Conservation (phyloP, 37 sponge, comb jelly and placozoan genomes). For the Ephydatia muelleri region DNA sequence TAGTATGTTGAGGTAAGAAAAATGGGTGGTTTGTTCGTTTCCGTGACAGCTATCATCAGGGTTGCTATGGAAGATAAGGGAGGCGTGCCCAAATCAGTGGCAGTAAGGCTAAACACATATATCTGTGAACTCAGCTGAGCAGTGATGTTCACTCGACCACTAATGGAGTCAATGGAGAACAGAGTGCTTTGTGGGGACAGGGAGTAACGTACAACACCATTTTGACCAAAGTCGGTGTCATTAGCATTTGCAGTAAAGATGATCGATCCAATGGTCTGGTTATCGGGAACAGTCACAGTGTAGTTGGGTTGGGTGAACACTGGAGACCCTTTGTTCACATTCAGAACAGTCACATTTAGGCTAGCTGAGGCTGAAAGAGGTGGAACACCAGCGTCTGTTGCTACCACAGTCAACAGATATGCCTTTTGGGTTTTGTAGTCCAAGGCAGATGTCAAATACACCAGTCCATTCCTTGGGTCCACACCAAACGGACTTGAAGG, state of each 20-base stretch:
- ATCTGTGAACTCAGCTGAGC: conserved; percentile 19
- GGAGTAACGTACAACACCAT: conserved; percentile 33
- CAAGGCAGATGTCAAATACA: conserved; percentile 24
- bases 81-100: conserved; percentile 57
- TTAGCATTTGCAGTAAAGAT: conserved; percentile 27
- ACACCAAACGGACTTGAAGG: conserved; percentile 30
- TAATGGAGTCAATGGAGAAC: conserved; percentile 47
- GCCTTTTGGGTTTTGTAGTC: conserved; percentile 39
- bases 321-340: conserved; percentile 82
- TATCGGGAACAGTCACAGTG: conserved; percentile 39
- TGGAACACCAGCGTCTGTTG: conserved; percentile 57
- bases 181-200: conserved; percentile 17
- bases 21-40: conserved; percentile 62
- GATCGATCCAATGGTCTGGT: conserved; percentile 1
- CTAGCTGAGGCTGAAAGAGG: conserved; percentile 27
- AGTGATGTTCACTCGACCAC: conserved; percentile 35
- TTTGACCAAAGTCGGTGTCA: conserved; percentile 49
- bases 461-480: conserved; percentile 28
- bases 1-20: conserved; percentile 35
- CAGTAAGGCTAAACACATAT: conserved; percentile 39
- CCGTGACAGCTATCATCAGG: conserved; percentile 53
- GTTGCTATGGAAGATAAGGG: conserved; percentile 43
- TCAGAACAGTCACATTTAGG: conserved; percentile 48
- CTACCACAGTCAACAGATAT: conserved; percentile 53
- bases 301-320: conserved; percentile 14